Evolutionary conservation across 2,113 vertebrate genomes (phyloP).

Genomic region (Bufo gargarizans): DNA sequence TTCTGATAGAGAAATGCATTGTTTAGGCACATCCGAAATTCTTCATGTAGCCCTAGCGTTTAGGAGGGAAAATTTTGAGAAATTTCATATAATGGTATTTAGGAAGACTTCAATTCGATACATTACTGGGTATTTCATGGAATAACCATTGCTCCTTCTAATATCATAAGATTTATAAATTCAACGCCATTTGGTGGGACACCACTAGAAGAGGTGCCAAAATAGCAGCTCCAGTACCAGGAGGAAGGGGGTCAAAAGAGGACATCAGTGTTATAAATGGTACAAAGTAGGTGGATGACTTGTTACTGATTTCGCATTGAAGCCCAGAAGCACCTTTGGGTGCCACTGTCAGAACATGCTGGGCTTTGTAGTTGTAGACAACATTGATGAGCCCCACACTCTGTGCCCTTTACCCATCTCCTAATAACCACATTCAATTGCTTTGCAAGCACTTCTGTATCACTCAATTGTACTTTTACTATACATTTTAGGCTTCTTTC

Average conservation of each 20-base stretch:
- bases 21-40: no score
- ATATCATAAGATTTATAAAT: no score
- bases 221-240: no score
- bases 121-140: no score
- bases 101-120: neutral
- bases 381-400: neutral
- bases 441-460: conserved; percentile 17
- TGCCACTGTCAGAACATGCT: neutral
- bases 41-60: no score
- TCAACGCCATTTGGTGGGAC: no score
- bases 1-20: no score
- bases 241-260: neutral
- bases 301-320: no score
- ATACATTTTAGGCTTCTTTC: neutral
- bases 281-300: no score
- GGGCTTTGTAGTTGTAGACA: neutral
- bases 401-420: neutral
- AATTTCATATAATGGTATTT: neutral
- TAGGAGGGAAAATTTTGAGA: no score
- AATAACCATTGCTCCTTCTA: neutral
- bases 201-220: no score
- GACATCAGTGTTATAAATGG: neutral
- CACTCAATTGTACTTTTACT: neutral
- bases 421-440: neutral
- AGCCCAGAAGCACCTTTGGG: no score